These are phyloP conservation scores for Oxytorus armatus DNA, from an alignment of 2,888 invertebrate genomes.

Conservation along the genomic window DNA sequence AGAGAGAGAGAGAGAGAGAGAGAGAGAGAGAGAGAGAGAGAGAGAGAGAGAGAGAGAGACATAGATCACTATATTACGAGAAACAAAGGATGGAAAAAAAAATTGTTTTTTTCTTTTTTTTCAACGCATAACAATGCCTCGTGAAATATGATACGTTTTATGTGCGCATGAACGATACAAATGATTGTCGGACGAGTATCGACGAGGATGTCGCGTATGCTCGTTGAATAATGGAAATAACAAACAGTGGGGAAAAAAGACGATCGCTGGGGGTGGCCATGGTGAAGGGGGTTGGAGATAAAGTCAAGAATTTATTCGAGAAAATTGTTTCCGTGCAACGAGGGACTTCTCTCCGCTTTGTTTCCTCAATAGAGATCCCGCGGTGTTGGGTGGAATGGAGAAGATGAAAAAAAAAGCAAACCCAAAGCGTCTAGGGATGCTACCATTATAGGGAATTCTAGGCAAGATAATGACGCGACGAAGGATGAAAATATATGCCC, in stretches of 20 bases:
- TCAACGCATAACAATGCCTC: conserved; percentile 4
- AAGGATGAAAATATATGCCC: conserved; percentile 3
- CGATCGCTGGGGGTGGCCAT: conserved; percentile 7
- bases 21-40: conserved; percentile 16
- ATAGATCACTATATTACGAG: not conserved
- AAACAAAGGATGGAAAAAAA: not conserved
- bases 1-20: not conserved
- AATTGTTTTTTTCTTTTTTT: not conserved
- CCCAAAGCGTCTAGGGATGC: not conserved
- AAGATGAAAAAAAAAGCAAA: not conserved
- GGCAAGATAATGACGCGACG: conserved; percentile 48
- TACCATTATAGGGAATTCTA: conserved; percentile 7
- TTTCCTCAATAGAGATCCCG: conserved; percentile 35
- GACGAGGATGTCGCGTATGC: conserved; percentile 37
- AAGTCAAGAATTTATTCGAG: conserved; percentile 45
- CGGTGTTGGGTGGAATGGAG: not conserved
- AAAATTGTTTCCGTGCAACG: conserved; percentile 38
- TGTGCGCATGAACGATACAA: not conserved
- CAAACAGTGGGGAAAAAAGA: conserved; percentile 11
- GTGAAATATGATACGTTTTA: conserved; percentile 17
- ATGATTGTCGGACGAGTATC: conserved; percentile 29
- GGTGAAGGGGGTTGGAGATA: not conserved
- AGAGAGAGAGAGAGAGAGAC: too few relatives aligned
- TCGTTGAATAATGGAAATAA: conserved; percentile 55
- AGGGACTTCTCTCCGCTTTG: conserved; percentile 36